phyloP scores from a whole-genome alignment of 1,140 invertebrate species.

The Archivesica marissinica region DNA sequence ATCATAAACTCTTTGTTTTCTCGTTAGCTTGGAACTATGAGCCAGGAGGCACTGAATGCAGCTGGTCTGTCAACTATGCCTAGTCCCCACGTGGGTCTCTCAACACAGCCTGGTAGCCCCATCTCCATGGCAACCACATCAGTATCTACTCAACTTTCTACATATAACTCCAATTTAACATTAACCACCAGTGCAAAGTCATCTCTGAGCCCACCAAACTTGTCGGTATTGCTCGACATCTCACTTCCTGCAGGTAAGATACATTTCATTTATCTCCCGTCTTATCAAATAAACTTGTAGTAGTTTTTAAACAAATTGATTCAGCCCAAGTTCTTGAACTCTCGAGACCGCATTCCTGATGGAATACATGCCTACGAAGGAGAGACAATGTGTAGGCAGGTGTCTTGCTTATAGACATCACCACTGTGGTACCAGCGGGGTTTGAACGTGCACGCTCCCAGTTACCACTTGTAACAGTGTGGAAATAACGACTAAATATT shows the following conservation, averaged over 20 bases:
- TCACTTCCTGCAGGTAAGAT: constrained; percentile 53
- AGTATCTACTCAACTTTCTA: neutral
- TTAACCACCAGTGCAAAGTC: constrained; percentile 12
- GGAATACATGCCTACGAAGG: too few relatives aligned
- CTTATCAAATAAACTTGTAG: too few relatives aligned
- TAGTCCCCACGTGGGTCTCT: neutral
- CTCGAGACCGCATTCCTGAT: too few relatives aligned
- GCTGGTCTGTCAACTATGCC: constrained; percentile 50
- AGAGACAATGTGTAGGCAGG: too few relatives aligned
- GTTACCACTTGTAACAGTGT: too few relatives aligned
- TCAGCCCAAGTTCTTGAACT: too few relatives aligned
- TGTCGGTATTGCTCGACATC: constrained; percentile 50
- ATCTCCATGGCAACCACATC: constrained; percentile 23
- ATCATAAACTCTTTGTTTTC: neutral
- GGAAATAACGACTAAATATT: too few relatives aligned
- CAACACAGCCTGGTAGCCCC: neutral
- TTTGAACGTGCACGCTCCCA: too few relatives aligned
- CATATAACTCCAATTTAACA: neutral
- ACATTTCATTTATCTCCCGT: too few relatives aligned
- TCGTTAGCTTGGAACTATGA: constrained; percentile 47
- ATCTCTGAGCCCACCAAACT: constrained; percentile 48
- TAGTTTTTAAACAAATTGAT: too few relatives aligned
- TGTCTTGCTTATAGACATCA: too few relatives aligned
- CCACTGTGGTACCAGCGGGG: too few relatives aligned
- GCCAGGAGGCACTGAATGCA: constrained; percentile 32